Conservation (phyloP, 2,113 vertebrate species). For the Mixornis gularis region DNA sequence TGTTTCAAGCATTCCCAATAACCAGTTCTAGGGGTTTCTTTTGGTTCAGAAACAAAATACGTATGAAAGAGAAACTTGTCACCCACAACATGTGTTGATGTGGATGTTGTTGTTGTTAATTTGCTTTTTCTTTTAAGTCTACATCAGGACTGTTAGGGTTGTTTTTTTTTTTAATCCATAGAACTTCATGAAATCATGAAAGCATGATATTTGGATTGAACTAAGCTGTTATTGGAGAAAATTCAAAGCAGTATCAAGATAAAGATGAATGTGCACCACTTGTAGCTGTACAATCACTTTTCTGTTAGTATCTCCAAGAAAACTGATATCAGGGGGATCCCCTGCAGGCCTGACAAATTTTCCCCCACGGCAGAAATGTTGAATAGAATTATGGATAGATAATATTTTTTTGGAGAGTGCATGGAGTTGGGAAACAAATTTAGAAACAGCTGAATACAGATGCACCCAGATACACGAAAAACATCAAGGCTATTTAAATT, state of each 20-base stretch:
- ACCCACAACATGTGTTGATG: neutral
- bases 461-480: neutral
- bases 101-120: neutral
- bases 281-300: neutral
- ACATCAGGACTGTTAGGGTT: neutral
- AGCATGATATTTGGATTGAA: neutral
- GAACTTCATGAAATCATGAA: neutral
- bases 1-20: neutral
- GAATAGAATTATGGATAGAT: neutral
- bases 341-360: neutral
- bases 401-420: neutral
- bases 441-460: neutral
- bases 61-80: neutral
- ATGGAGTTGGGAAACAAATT: neutral
- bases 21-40: rapidly evolving
- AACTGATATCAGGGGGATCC: neutral
- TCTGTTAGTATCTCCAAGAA: neutral
- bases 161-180: neutral
- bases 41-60: neutral
- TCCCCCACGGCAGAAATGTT: neutral
- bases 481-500: neutral
- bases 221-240: neutral
- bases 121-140: neutral
- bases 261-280: neutral
- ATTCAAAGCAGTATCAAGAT: neutral